Evolutionary conservation across 2,113 vertebrate genomes (phyloP), one percentile per base, ranked within the genome.

Genomic region (Callorhinus ursinus): DNA sequence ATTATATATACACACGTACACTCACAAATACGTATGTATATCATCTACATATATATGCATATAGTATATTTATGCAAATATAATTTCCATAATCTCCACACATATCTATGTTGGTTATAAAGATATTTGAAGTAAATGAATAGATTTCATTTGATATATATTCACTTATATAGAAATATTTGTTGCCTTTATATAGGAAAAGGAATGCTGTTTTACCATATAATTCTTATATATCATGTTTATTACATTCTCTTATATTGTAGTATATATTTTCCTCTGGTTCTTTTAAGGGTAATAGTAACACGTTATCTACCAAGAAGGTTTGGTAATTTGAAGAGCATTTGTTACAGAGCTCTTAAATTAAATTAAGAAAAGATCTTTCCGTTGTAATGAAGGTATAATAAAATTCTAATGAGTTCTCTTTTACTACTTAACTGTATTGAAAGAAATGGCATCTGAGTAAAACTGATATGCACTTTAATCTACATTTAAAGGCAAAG

Each of bases 321-420:
- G 7, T 74, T 92, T 85, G 42, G 26, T 92, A 71, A 72, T 79
- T 96, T 76, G 59, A 84, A 85, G 18, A 80, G 15, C 42, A n/a
- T 92, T 93, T 96, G 71, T 92, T 89, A 69, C n/a, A 89, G 24
- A 61, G 28, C 10, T 96, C 53, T 93, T 89, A 69, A 82, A 93
- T 85, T 85, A 86, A 96, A 88, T 84, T 91, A 92, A 92, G 67
- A 77, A 71, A 95, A 93, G 90, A 39, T 57, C 12, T 88, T 89
- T 92, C 65, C 42, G 13, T 77, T 82, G 33, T 36, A 92, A 79
- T 86, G 24, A 12, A 92, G 12, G 14, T 65, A 22, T 86, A 94
- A 92, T 97, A 85, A 95, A 97, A 96, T 92, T 92, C 65, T 63
- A 95, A 81, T 95, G 67, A 92, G 9, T 92, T 92, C 33, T 85